Evolutionary conservation across 2,888 invertebrate species (phyloP).

Genomic region (Eupithecia vulgata): DNA sequence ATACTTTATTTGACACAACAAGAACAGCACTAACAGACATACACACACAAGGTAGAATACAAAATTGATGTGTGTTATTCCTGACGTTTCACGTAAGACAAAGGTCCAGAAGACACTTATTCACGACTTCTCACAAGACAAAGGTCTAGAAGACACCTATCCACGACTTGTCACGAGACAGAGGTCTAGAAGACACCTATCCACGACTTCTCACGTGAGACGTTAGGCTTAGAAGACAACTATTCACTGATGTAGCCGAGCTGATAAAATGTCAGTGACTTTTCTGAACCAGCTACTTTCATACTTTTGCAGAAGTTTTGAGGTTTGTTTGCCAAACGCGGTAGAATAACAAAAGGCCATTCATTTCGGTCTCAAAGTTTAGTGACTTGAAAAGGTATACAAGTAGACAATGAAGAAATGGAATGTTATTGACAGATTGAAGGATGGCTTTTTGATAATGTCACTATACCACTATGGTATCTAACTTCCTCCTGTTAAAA

Average conservation of each 20-base stretch:
- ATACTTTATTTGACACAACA: no score
- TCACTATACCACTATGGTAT: neutral
- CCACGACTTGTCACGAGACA: no score
- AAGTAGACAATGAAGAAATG: conserved; percentile 54
- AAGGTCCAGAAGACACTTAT: no score
- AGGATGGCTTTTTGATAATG: conserved; percentile 41
- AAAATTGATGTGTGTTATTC: no score
- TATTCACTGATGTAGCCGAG: neutral
- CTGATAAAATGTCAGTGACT: conserved; percentile 15
- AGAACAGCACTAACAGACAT: no score
- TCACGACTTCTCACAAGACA: no score
- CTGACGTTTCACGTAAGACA: no score
- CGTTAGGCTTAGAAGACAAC: no score
- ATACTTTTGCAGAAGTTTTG: conserved; percentile 59
- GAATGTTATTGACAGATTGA: conserved; percentile 47
- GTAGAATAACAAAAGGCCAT: conserved; percentile 62
- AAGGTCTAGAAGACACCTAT: no score
- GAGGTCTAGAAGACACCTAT: no score
- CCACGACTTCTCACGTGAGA: no score
- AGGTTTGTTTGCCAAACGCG: conserved; percentile 65
- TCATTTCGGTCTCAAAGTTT: conserved; percentile 60
- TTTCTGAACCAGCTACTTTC: conserved; percentile 57
- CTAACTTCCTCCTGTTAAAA: neutral
- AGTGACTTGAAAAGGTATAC: conserved; percentile 48
- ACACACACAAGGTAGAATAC: no score